These are phyloP conservation scores for Kobus ellipsiprymnus DNA, from an alignment of 2,113 vertebrate genomes.

Conservation along the genomic window DNA sequence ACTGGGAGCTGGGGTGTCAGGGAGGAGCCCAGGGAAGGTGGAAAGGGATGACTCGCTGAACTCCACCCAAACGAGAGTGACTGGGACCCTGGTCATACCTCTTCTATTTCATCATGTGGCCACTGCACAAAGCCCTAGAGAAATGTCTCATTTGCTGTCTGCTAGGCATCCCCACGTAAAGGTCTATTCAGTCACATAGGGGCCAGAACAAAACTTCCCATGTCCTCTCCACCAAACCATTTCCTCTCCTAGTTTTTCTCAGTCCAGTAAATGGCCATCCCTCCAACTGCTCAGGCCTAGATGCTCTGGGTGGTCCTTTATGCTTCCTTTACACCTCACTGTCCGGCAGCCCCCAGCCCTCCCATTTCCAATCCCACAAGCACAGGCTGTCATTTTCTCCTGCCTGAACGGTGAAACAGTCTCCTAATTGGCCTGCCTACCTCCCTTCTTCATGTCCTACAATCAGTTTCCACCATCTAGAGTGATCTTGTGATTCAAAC, in stretches of 20 bases:
- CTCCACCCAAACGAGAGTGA: accelerated
- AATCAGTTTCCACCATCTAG: background rate
- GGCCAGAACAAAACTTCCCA: background rate
- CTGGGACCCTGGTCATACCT: background rate
- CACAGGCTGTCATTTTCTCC: no score
- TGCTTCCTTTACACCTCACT: background rate
- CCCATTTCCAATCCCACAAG: background rate
- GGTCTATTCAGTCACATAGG: accelerated
- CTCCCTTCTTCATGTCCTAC: background rate
- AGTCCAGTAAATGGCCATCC: background rate
- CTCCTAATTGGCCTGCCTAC: accelerated
- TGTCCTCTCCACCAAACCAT: no score
- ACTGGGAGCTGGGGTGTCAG: accelerated
- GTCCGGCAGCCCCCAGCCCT: accelerated
- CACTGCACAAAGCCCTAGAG: accelerated
- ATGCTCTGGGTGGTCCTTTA: background rate
- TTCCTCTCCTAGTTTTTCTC: background rate
- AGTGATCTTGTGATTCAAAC: background rate
- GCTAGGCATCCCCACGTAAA: background rate
- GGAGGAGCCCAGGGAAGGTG: background rate
- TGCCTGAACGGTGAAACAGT: accelerated
- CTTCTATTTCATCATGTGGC: accelerated
- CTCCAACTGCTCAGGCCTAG: background rate
- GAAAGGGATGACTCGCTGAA: background rate
- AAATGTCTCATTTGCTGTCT: accelerated